These are phyloP conservation scores for Myotis lucifugus DNA, from an alignment of 2,113 vertebrate genomes.

Conservation along the genomic window DNA sequence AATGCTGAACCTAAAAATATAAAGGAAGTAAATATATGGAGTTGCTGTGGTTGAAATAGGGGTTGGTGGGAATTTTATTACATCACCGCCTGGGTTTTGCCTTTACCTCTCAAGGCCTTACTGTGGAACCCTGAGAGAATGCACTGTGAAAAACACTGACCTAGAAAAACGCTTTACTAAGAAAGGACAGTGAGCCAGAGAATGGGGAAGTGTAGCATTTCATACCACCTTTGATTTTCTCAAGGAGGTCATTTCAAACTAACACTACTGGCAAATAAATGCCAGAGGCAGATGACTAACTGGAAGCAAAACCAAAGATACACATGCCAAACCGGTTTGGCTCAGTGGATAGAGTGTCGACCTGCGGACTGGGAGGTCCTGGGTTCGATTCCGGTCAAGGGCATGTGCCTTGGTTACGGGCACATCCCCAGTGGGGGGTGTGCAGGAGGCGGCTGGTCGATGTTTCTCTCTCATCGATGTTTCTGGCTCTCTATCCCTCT, in stretches of 20 bases:
- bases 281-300: background rate
- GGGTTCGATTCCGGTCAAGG: too few species aligned
- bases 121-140: background rate
- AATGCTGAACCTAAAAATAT: constrained; percentile 18
- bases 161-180: constrained; percentile 8
- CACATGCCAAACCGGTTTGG: too few species aligned
- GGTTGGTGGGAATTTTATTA: background rate
- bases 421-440: too few species aligned
- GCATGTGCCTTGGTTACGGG: too few species aligned
- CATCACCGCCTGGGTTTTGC: background rate
- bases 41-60: background rate
- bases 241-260: background rate
- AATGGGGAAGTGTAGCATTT: background rate
- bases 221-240: background rate
- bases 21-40: constrained; percentile 10
- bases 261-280: background rate
- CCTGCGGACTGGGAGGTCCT: too few species aligned
- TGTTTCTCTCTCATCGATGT: too few species aligned
- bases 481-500: too few species aligned
- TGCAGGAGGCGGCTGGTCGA: too few species aligned
- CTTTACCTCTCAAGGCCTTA: background rate
- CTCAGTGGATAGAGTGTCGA: too few species aligned
- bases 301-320: constrained; percentile 17
- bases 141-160: constrained; percentile 26
- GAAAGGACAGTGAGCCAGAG: background rate